A percentile compares a stretch with the other conserved stretches of the same genome.
Evolutionary conservation across 92 coral and sea anemone species (phyloP).

Genomic region (Epizoanthus rinbou): DNA sequence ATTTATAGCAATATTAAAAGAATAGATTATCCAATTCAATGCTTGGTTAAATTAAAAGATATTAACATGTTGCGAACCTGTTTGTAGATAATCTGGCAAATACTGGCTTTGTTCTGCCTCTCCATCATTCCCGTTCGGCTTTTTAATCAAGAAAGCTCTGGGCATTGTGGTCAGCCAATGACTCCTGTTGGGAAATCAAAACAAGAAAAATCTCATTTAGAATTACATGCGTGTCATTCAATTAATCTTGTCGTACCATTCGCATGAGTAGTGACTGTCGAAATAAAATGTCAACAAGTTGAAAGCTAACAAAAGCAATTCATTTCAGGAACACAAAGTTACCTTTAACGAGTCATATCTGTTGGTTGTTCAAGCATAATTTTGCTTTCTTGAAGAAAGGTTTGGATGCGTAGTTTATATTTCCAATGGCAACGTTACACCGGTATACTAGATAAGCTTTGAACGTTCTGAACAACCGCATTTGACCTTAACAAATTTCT

Average conservation of each 20-base stretch:
- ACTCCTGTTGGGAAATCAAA: constrained; percentile 9
- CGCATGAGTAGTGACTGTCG: constrained; percentile 1
- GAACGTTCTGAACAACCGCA: constrained; percentile 11
- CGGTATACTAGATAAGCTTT: constrained; percentile 6
- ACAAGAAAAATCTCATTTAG: constrained; percentile 22
- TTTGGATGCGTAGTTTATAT: background rate
- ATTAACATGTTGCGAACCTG: constrained; percentile 23
- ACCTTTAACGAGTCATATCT: constrained; percentile 2
- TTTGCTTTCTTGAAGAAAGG: constrained; percentile 1
- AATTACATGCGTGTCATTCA: constrained; percentile 27
- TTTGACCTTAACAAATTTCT: constrained; percentile 28
- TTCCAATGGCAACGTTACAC: constrained; percentile 15
- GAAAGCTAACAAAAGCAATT: background rate
- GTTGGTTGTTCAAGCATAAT: constrained; percentile 6
- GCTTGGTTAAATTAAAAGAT: constrained; percentile 18
- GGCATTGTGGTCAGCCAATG: constrained; percentile 21
- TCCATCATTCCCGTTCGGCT: constrained; percentile 10
- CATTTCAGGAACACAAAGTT: background rate
- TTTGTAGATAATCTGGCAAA: background rate
- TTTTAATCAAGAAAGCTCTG: constrained; percentile 39
- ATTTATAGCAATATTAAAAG: background rate
- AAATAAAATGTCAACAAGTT: constrained; percentile 20
- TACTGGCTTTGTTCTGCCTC: background rate
- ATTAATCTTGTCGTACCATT: constrained; percentile 15
- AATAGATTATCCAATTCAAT: constrained; percentile 2